Evolutionary conservation across 2,888 invertebrate genomes (phyloP), one percentile per base, ranked within the genome.

Genomic region (Chalcosyrphus nemorum): DNA sequence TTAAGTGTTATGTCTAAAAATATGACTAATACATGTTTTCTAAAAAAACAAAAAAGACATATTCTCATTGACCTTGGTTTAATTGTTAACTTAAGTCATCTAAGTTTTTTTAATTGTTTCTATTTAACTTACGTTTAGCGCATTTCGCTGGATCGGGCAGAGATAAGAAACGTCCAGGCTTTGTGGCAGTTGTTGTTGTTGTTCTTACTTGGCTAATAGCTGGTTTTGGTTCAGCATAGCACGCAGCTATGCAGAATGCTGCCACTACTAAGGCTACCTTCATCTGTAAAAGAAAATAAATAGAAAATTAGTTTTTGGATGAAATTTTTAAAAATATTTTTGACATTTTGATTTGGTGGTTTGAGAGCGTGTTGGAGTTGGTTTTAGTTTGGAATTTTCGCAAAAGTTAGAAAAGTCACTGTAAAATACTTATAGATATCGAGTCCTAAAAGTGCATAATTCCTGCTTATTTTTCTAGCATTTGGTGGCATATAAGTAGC

Each of bases 91-190:
- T 21, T 47, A 45, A 19, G 17, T 17, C 19, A 45, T 19, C 45
- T 45, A 7, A n/a, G 43, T 2, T 41, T 9, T 2, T 45, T 45
- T 9, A 15, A 19, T 9, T 9, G 45, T 21, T 24, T 19, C 1
- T 43, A 4, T 2, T 43, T 17, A 7, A 96, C 96, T 96, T 93
- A 97, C 97, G 94, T 92, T 93, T 95, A 86, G 96, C 94, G 92
- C 97, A 97, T 93, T 97, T 97, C 90, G 95, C 94, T 82, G 97
- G 94, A 85, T 94, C 93, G 52, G 97, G 97, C 87, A 97, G 93
- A 59, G 96, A 95, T 86, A 97, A 93, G 93, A 97, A 97, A 88
- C 97, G 93, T 89, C 97, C 97, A 11, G 96, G 96, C 90, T 95
- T 94, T 89, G 94, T 94, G 85, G 90, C 93, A 88, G 93, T 90